Base-by-base conservation (phyloP, 2,888 invertebrate species). In the Dasypogon diadema region DNA sequence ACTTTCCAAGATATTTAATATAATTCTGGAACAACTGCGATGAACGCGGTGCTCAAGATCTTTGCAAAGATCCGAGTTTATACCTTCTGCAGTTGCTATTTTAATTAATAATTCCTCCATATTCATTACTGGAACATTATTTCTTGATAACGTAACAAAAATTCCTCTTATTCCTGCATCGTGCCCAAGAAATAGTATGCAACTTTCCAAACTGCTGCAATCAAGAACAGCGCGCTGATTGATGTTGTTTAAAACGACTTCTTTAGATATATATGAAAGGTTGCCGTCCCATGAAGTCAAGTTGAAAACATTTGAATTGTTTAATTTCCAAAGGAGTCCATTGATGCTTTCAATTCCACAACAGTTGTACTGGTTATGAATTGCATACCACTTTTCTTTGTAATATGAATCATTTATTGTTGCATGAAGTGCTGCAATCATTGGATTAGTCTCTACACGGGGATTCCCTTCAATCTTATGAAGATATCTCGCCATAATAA, bases 351-450 rank as follows among this genome's bases (percentile, higher is more conserved):
- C 6, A 12, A 60, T 18, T 3, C 60, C 60, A 37, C 60, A 60
- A 18, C 60, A 60, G 5, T 60, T 60, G 34, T 10, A 37, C 1
- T 60, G 18, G 6, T 60, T 21, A 21, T 60, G 60, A 21, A 60
- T 60, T 37, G 10, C 18, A 2, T 37, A n/a, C 60, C 60, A 60
- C 8, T 34, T 6, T 37, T 16, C 3, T 60, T 37, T 26, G 4
- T 42, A 37, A 21, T 21, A 37, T 2, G 37, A 8, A 1, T 60
- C 37, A 4, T 60, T 60, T 1, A 60, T 60, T 2, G 60, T 60
- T 21, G 37, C 12, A 34, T 18, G 18, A 37, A 60, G 22, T 18
- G 16, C 60, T 5, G 37, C 18, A 2, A 37, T 37, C 3, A 60
- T 16, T 16, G 22, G 6, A 6, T 21, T 34, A 2, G 3, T 37